phyloP scores from a whole-genome alignment of 2,888 invertebrate species.

The Caenorhabditis wallacei region DNA sequence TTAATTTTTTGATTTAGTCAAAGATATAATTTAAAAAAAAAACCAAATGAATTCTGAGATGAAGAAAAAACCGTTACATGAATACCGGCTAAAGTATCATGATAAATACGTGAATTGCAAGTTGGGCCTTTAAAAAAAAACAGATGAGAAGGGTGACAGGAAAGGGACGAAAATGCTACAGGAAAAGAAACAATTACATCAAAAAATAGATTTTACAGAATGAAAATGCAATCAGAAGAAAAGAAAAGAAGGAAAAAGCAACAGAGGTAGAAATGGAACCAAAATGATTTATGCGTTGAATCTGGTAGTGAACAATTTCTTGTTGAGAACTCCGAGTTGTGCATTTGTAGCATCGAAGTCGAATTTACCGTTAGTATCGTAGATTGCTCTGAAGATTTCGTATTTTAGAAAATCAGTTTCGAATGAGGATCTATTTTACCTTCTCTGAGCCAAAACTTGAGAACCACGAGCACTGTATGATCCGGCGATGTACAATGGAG shows the following conservation, averaged over 20 bases:
- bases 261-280: background rate
- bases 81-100: no score
- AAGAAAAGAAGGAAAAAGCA: background rate
- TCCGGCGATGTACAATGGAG: constrained; percentile 58
- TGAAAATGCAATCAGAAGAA: background rate
- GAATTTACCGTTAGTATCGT: background rate
- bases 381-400: background rate
- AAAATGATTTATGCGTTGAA: constrained; percentile 28
- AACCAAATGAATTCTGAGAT: no score
- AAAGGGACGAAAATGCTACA: no score
- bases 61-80: no score
- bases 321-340: background rate
- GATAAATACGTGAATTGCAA: no score
- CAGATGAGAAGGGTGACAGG: no score
- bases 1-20: no score
- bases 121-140: no score
- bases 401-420: background rate
- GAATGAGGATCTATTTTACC: background rate
- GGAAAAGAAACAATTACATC: no score
- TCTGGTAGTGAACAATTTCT: background rate
- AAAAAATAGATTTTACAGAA: background rate
- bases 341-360: background rate
- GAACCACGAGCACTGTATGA: constrained; percentile 52
- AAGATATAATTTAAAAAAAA: no score
- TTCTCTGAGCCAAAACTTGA: background rate